Evolutionary conservation across 2,888 invertebrate genomes (phyloP).

Genomic region (Polyploca ridens): DNA sequence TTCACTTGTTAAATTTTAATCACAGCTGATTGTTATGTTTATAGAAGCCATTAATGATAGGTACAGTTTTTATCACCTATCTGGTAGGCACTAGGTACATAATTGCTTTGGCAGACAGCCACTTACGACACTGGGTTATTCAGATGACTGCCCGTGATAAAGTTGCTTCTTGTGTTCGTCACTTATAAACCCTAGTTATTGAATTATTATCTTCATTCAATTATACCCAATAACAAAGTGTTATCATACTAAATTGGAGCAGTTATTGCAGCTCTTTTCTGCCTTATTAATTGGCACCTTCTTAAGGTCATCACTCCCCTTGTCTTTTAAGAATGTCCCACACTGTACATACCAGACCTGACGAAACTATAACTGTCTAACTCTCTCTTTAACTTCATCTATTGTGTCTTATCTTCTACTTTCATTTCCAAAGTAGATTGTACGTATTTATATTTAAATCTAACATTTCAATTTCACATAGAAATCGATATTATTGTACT

Average conservation of each 20-base stretch:
- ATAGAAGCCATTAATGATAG: slow-evolving; percentile 15
- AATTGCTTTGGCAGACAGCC: neutral
- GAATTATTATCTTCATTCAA: neutral
- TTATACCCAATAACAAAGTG: too few species aligned
- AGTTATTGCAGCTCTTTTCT: too few species aligned
- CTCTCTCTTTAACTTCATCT: neutral
- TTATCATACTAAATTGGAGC: too few species aligned
- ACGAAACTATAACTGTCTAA: too few species aligned
- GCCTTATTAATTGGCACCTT: too few species aligned
- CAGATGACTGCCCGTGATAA: too few species aligned
- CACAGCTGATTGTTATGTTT: slow-evolving; percentile 41
- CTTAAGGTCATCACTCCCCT: too few species aligned
- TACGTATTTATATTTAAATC: neutral
- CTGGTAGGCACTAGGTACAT: neutral
- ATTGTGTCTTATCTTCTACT: neutral
- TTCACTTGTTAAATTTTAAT: slow-evolving; percentile 64
- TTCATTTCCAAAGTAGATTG: neutral
- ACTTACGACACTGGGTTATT: neutral
- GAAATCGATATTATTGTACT: slow-evolving; percentile 21
- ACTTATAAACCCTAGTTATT: neutral
- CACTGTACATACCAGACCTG: too few species aligned
- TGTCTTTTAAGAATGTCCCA: too few species aligned
- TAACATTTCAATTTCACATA: neutral
- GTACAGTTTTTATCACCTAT: neutral
- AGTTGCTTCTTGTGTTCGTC: neutral